phyloP scores from a whole-genome alignment of 2,113 vertebrate species.

The Odontophorus gujanensis region DNA sequence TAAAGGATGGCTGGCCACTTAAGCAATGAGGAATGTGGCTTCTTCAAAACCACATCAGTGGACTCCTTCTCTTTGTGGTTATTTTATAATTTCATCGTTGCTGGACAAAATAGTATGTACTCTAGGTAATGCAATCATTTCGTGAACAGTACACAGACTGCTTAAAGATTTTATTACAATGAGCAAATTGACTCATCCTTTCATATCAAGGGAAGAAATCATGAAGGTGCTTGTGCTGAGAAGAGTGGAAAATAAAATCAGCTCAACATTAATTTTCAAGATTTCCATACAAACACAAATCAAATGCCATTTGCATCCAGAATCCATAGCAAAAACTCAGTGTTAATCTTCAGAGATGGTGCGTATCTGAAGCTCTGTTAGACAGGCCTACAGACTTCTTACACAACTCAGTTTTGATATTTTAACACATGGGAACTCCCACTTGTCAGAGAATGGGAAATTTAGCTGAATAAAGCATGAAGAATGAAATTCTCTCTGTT shows the following conservation, averaged over 20 bases:
- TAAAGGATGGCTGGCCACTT: not conserved
- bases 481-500: not conserved
- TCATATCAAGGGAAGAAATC: not conserved
- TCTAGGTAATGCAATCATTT: not conserved
- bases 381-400: not conserved
- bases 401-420: accelerated
- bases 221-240: not conserved
- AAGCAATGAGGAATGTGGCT: not conserved
- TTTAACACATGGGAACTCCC: not conserved
- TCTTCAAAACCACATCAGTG: not conserved
- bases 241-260: not conserved
- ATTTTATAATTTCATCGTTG: not conserved
- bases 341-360: not conserved
- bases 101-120: not conserved
- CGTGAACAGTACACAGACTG: not conserved
- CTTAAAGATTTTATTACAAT: not conserved
- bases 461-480: not conserved
- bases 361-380: not conserved
- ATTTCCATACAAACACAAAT: not conserved
- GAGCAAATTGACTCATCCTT: not conserved
- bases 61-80: not conserved
- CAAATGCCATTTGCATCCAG: not conserved
- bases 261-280: not conserved
- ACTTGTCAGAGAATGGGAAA: not conserved
- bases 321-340: not conserved